Evolutionary conservation across 1,140 invertebrate genomes (phyloP).

Genomic region (Anoplolepis gracilipes): DNA sequence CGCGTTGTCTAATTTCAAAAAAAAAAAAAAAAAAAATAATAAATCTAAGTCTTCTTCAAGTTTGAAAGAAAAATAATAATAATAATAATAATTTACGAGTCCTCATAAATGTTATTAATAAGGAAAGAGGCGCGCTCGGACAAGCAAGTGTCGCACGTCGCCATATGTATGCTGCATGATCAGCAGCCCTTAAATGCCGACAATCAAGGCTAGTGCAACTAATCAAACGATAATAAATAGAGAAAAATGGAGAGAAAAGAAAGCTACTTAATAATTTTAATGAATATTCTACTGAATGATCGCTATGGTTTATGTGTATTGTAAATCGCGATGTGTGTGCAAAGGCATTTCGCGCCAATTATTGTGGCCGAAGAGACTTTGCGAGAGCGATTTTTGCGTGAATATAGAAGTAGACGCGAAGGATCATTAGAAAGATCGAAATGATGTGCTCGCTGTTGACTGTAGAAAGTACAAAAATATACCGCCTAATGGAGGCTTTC

Average conservation of each 20-base stretch:
- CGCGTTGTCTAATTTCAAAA: conserved; percentile 12
- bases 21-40: no score
- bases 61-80: conserved; percentile 12
- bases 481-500: conserved; percentile 45
- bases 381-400: conserved; percentile 37
- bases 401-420: conserved; percentile 49
- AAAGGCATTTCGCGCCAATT: conserved; percentile 10
- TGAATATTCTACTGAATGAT: conserved; percentile 69
- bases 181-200: conserved; percentile 85
- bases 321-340: conserved; percentile 14
- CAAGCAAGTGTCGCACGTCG: conserved; percentile 75
- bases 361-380: neutral
- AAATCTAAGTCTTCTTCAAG: no score
- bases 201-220: conserved; percentile 86
- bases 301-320: conserved; percentile 54
- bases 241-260: conserved; percentile 69
- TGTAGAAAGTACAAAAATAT: conserved; percentile 71
- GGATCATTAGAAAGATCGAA: conserved; percentile 57
- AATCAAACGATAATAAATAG: conserved; percentile 85
- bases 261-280: conserved; percentile 75
- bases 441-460: conserved; percentile 70
- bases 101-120: conserved; percentile 46
- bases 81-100: conserved; percentile 9
- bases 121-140: conserved; percentile 54
- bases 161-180: conserved; percentile 77